phyloP scores from a whole-genome alignment of 2,113 vertebrate species.

The Axis porcinus region DNA sequence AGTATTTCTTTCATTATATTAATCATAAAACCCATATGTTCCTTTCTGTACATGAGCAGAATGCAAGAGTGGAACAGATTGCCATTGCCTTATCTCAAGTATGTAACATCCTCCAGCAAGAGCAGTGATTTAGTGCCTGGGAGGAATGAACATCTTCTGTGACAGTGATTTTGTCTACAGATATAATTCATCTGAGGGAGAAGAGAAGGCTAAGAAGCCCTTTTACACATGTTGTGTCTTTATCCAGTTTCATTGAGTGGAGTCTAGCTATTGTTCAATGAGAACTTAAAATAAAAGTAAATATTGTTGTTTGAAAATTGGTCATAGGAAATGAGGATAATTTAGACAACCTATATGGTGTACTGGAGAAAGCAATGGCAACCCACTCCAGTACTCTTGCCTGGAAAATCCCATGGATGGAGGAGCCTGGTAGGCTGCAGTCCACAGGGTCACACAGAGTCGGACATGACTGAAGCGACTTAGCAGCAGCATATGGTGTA shows the following conservation, averaged over 20 bases:
- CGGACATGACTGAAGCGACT: too few relatives aligned
- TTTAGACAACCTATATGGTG: background rate
- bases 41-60: background rate
- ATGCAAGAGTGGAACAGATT: background rate
- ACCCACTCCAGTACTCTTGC: too few relatives aligned
- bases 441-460: too few relatives aligned
- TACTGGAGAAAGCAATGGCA: too few relatives aligned
- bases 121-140: background rate
- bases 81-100: background rate
- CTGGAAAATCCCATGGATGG: too few relatives aligned
- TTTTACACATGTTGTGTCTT: background rate
- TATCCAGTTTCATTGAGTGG: background rate
- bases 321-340: background rate
- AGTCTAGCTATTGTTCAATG: background rate
- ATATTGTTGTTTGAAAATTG: background rate
- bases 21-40: constrained; percentile 15
- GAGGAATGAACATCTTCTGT: background rate
- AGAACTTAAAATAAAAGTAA: background rate
- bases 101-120: background rate
- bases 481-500: too few relatives aligned
- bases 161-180: background rate
- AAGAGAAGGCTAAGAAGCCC: background rate
- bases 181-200: background rate
- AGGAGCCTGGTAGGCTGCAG: too few relatives aligned
- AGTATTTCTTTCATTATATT: constrained; percentile 13